Evolutionary conservation across 2,113 vertebrate species (phyloP).

Genomic region (Dasypus novemcinctus): DNA sequence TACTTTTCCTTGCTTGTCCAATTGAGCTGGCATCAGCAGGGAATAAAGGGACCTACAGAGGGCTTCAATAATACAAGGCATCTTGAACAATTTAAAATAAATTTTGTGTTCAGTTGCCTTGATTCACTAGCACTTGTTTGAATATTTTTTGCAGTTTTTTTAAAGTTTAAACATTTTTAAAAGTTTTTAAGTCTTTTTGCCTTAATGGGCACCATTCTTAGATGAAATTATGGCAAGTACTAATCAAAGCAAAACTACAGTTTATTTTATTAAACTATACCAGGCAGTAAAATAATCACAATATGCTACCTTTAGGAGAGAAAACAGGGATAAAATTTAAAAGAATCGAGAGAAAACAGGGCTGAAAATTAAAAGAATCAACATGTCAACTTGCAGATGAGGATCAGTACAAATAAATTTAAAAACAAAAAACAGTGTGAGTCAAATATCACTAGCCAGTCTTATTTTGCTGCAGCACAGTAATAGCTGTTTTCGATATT

Average conservation of each 20-base stretch:
- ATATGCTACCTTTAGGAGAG: background rate
- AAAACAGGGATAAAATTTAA: background rate
- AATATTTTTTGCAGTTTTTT: background rate
- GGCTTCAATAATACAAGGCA: background rate
- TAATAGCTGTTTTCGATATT: conserved; percentile 70
- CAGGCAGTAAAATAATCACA: background rate
- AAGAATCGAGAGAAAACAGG: background rate
- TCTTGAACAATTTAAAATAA: background rate
- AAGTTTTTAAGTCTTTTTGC: background rate
- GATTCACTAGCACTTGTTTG: background rate
- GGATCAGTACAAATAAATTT: conserved; percentile 4
- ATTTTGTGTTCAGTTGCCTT: background rate
- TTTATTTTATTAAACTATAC: conserved; percentile 7
- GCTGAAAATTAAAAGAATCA: background rate
- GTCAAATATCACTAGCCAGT: background rate
- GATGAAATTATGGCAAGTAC: background rate
- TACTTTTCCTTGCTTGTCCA: background rate
- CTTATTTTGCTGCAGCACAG: background rate
- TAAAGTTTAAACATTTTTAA: background rate
- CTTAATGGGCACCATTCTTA: background rate
- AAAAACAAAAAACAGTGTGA: conserved; percentile 35
- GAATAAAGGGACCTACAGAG: background rate
- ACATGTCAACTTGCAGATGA: conserved; percentile 1
- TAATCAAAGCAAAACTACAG: background rate
- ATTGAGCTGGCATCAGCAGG: background rate